Evolutionary conservation across 2,888 invertebrate genomes (phyloP), one percentile per base, ranked within the genome.

Genomic region (Idaea dimidiata): DNA sequence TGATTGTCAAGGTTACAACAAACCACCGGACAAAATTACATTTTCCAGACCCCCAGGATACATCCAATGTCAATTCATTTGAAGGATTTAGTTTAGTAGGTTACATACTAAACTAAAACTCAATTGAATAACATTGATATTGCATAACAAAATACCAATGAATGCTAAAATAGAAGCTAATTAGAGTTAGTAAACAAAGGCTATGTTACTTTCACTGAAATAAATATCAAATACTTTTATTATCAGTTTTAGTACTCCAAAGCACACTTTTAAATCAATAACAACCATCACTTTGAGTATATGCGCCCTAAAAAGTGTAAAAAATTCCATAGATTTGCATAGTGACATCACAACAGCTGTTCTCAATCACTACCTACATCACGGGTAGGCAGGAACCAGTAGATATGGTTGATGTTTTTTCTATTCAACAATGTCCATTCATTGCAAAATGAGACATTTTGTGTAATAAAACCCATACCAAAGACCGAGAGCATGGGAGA

Each of bases 401-500:
- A 24, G 24, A 24, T 24, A 24, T 24, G 24, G 5, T 24, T 24
- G 5, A 5, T 24, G 24, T 24, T 24, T 24, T n/a, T 24, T 24
- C 24, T 24, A 24, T 24, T 24, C 24, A 24, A 24, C 24, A 24
- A 24, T 24, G 24, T 5, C 24, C 5, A 1, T 24, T 24, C 24
- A 24, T 24, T 24, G 3, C 24, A 43, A 10, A 14, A 43, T 1
- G 43, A 43, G 43, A 8, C 43, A 43, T 43, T 14, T 43, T 56
- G 18, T 17, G 7, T 57, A 32, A 31, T 61, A 63, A 61, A 68
- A 63, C 67, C 65, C 62, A 62, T 59, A 65, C 68, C 67, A 72
- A 57, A 61, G 62, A 43, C 69, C 64, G 68, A 71, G 67, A 82
- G 88, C 89, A 88, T 90, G 89, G 84, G 82, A 76, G 63, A 86